A percentile compares a stretch with the other conserved stretches of the same genome.
Conservation (phyloP, 2,113 vertebrate genomes). For the Candoia aspera region DNA sequence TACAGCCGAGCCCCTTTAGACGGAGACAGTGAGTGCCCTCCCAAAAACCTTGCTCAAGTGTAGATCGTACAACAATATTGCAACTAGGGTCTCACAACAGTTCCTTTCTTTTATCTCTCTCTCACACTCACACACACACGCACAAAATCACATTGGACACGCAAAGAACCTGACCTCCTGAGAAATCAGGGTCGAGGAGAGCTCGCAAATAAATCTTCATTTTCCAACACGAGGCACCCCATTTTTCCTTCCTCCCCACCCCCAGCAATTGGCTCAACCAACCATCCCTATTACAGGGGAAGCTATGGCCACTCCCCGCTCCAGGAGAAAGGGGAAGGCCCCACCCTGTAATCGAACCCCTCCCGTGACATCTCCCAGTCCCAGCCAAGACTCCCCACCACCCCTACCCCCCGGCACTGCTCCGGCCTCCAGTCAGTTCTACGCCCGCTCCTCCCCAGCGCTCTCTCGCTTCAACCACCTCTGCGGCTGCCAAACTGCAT, state of each 20-base stretch:
- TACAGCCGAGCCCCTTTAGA: not conserved
- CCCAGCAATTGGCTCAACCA: not conserved
- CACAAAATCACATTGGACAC: not conserved
- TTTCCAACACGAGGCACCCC: not conserved
- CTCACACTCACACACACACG: not conserved
- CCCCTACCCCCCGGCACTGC: not conserved
- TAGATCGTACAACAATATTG: not conserved
- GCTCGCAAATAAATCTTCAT: not conserved
- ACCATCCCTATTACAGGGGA: not conserved
- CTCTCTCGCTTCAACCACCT: not conserved
- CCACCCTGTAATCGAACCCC: not conserved
- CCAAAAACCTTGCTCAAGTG: not conserved
- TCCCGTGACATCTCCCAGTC: not conserved
- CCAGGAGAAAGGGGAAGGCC: not conserved
- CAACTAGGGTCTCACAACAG: not conserved
- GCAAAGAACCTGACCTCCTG: not conserved
- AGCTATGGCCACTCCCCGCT: not conserved
- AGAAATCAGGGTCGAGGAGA: not conserved
- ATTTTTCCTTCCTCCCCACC: not conserved
- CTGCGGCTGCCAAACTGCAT: not conserved
- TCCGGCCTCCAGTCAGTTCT: not conserved
- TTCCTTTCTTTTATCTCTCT: not conserved
- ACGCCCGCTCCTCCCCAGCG: not conserved
- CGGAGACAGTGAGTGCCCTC: too few species aligned
- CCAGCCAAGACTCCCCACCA: not conserved